Base-by-base conservation (phyloP, 2,888 invertebrate genomes). In the Trimorus sp. region DNA sequence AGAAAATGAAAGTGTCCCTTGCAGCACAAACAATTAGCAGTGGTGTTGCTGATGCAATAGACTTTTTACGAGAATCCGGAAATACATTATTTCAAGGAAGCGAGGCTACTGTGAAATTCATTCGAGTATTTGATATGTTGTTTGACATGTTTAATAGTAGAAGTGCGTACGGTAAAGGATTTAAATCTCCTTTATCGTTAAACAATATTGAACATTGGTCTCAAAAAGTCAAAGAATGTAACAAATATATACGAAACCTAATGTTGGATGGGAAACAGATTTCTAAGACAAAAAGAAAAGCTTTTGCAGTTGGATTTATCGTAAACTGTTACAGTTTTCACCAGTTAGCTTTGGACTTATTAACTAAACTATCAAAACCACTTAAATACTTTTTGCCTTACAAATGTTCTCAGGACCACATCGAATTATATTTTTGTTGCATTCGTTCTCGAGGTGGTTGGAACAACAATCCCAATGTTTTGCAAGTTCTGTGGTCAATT, bases 131-230 rank as follows among this genome's bases (percentile, higher is more conserved):
- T 26, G 79, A 84, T 73, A 77, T 62, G 45, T 14, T 84, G 5
- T 86, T 86, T 78, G 86, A 86, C 38, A 59, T 83, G n/a, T 59
- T 86, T 11, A 86, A 86, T 65, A 68, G 59, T 7, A 53, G 85
- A 45, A 86, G 79, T 74, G 74, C 78, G 15, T 86, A 69, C 66
- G 83, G 82, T 9, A 83, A 71, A 58, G 85, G 83, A n/a, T 86
- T 65, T 60, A 85, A 86, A 65, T 69, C 85, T 16, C 87, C 85
- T 36, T 69, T 86, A 42, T 79, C 65, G n/a, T 51, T 75, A 36
- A 40, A 48, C 9, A 86, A 86, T 45, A 58, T 37, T 65, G 45
- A 84, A 49, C 11, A 51, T 48, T 58, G 8, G 14, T 9, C n/a
- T 45, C 45, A 45, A 45, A 45, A n/a, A 45, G 45, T n/a, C 45